phyloP scores from a whole-genome alignment of 1,140 invertebrate genomes.

The Homarus americanus region DNA sequence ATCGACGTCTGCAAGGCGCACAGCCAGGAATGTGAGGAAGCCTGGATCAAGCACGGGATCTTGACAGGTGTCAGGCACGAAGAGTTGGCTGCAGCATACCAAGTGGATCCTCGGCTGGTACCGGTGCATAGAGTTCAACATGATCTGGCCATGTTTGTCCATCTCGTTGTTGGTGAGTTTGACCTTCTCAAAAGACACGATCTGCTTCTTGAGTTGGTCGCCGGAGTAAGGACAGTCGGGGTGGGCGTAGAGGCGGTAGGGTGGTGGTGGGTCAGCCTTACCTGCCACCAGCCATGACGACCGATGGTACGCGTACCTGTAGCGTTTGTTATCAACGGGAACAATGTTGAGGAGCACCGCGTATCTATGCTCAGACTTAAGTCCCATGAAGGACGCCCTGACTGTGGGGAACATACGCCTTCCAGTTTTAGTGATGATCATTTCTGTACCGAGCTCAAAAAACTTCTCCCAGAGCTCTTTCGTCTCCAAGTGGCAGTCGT shows the following conservation, averaged over 20 bases:
- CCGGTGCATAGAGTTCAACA: conserved; percentile 87
- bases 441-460: conserved; percentile 95
- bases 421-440: conserved; percentile 99
- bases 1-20: too few relatives aligned
- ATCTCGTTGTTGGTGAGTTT: conserved; percentile 87
- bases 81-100: too few relatives aligned
- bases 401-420: conserved; percentile 89
- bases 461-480: conserved; percentile 94
- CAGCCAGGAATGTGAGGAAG: too few relatives aligned
- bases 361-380: conserved; percentile 80
- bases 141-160: conserved; percentile 85
- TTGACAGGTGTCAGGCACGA: too few relatives aligned
- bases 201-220: conserved; percentile 87
- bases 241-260: conserved; percentile 95
- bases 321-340: conserved; percentile 84
- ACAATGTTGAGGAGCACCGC: conserved; percentile 84
- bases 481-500: conserved; percentile 79
- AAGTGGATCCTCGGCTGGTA: conserved; percentile 86
- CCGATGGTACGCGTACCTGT: conserved; percentile 93
- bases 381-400: conserved; percentile 82
- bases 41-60: too few relatives aligned
- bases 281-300: conserved; percentile 99
- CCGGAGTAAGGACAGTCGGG: conserved; percentile 98
- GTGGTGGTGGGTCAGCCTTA: conserved; percentile 96
- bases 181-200: conserved; percentile 86